Conservation (phyloP, 2,888 invertebrate species). For the Choristoneura rosaceana region DNA sequence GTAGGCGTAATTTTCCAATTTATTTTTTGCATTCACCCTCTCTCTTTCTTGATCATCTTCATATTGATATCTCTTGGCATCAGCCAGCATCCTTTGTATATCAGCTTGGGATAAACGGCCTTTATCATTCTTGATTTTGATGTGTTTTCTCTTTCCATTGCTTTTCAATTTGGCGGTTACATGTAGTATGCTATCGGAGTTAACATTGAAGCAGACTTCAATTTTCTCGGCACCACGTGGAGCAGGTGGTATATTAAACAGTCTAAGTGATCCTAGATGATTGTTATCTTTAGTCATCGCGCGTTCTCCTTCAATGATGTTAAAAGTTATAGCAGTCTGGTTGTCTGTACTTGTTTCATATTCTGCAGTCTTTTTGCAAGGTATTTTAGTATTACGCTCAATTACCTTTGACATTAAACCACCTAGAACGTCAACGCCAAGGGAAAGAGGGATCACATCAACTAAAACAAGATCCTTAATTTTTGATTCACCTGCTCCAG, state of each 20-base stretch:
- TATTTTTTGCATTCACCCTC: background rate
- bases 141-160: background rate
- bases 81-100: background rate
- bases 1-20: background rate
- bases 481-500: constrained; percentile 89
- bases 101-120: background rate
- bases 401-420: constrained; percentile 88
- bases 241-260: constrained; percentile 97
- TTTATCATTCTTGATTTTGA: background rate
- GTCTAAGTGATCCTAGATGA: constrained; percentile 97
- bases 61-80: background rate
- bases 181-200: constrained; percentile 98
- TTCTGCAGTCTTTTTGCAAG: constrained; percentile 97
- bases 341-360: constrained; percentile 99
- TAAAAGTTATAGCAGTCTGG: constrained; percentile 97
- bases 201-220: constrained; percentile 95
- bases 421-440: constrained; percentile 83
- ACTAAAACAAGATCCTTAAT: constrained; percentile 88
- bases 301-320: constrained; percentile 96
- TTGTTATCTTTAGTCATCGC: constrained; percentile 98
- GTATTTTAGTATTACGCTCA: constrained; percentile 98
- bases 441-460: constrained; percentile 87
- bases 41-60: background rate
- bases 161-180: constrained; percentile 80
- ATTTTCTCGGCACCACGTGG: constrained; percentile 95